Conservation (phyloP, 2,113 vertebrate species). For the Thunnus maccoyii region DNA sequence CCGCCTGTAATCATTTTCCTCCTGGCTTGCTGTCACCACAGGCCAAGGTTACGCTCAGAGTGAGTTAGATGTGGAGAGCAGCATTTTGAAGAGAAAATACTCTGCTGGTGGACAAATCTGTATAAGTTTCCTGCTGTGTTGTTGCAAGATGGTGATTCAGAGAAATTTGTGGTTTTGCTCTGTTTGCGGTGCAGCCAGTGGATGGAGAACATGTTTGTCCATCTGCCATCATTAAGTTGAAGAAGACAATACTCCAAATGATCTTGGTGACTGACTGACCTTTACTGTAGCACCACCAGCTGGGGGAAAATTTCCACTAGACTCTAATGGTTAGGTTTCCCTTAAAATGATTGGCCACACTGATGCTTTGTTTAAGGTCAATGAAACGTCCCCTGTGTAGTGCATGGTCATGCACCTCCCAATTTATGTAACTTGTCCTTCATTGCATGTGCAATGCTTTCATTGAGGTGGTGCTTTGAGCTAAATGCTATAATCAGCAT, state of each 20-base stretch:
- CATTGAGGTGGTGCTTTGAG: too few relatives aligned
- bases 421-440: too few relatives aligned
- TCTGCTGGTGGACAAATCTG: conserved; percentile 1
- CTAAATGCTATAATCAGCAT: too few relatives aligned
- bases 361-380: too few relatives aligned
- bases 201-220: not conserved
- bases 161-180: not conserved
- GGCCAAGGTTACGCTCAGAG: conserved; percentile 65
- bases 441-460: too few relatives aligned
- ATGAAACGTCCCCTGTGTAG: too few relatives aligned
- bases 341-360: too few relatives aligned
- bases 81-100: conserved; percentile 37
- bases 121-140: conserved; percentile 7
- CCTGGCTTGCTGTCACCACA: conserved; percentile 31
- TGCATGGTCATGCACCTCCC: too few relatives aligned
- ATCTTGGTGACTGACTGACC: not conserved
- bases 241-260: not conserved
- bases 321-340: too few relatives aligned
- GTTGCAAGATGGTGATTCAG: not conserved
- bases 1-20: conserved; percentile 61
- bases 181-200: not conserved
- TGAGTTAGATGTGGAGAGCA: conserved; percentile 47
- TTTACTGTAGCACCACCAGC: not conserved
- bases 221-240: not conserved
- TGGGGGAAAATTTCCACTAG: too few relatives aligned